phyloP scores from a whole-genome alignment of 2,797 vertebrate genomes.

The Ispidina picta region DNA sequence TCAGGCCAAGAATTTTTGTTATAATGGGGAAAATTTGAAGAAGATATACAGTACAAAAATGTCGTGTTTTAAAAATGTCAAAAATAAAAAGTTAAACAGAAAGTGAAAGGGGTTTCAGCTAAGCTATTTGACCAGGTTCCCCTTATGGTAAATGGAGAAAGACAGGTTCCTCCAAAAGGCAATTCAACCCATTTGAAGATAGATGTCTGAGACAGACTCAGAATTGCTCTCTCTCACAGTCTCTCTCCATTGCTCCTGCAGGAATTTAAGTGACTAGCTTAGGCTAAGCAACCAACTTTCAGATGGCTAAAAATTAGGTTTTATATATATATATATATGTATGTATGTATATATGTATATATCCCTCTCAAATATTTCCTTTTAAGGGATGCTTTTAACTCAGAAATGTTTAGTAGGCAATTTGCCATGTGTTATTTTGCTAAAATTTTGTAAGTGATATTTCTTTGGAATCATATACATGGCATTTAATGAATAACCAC shows the following conservation, averaged over 20 bases:
- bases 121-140: constrained; percentile 3
- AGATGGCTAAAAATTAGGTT: neutral
- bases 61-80: neutral
- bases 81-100: neutral
- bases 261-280: neutral
- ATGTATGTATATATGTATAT: no score
- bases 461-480: neutral
- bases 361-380: neutral
- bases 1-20: neutral
- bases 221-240: neutral
- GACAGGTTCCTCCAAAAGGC: constrained; percentile 19
- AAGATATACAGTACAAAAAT: neutral
- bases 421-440: neutral
- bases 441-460: neutral
- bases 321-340: neutral
- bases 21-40: neutral
- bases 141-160: constrained; percentile 7
- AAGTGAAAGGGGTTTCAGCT: neutral
- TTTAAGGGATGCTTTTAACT: neutral
- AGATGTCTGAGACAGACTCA: neutral
- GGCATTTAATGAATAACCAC: neutral
- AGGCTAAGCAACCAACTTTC: neutral
- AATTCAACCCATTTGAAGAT: constrained; percentile 21
- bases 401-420: neutral
- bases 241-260: neutral